Conservation (phyloP, 2,888 invertebrate species). For the Caenorhabditis auriculariae region DNA sequence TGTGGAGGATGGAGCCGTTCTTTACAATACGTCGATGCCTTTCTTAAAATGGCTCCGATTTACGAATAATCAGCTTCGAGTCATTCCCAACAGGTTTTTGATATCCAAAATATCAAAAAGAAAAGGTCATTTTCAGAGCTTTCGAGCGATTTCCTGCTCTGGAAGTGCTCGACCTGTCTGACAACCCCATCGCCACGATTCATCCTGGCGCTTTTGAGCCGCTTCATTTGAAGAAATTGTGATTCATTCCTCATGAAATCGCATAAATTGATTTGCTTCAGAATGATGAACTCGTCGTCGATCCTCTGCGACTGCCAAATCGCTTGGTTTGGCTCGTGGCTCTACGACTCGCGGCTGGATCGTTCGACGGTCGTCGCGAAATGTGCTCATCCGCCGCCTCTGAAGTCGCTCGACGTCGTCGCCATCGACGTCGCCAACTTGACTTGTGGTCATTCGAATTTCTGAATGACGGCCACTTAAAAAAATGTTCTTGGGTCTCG, state of each 20-base stretch:
- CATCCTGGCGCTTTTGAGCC: slow-evolving; percentile 47
- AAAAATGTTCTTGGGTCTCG: background rate
- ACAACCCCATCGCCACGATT: slow-evolving; percentile 49
- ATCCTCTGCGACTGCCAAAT: slow-evolving; percentile 49
- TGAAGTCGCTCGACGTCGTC: slow-evolving; percentile 27
- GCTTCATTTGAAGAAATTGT: slow-evolving; percentile 37
- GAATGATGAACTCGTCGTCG: slow-evolving; percentile 35
- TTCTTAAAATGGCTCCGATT: slow-evolving; percentile 33
- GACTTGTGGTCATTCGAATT: slow-evolving; percentile 30
- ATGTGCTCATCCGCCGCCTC: slow-evolving; percentile 36
- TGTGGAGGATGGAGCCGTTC: slow-evolving; percentile 48
- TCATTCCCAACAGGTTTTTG: slow-evolving; percentile 30
- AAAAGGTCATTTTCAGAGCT: slow-evolving; percentile 12
- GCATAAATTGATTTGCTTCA: slow-evolving; percentile 5
- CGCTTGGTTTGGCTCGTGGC: slow-evolving; percentile 42
- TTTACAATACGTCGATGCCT: slow-evolving; percentile 47
- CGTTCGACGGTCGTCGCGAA: slow-evolving; percentile 18
- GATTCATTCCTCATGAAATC: slow-evolving; percentile 3
- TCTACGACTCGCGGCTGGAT: slow-evolving; percentile 25
- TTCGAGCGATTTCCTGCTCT: slow-evolving; percentile 45
- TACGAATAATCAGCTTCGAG: slow-evolving; percentile 33
- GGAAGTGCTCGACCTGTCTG: slow-evolving; percentile 40
- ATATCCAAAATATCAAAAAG: background rate
- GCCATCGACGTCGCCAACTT: slow-evolving; percentile 38
- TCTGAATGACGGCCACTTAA: too few relatives aligned